phyloP scores from a whole-genome alignment of 2,888 invertebrate species.

The Scaptomyza tumidula region DNA sequence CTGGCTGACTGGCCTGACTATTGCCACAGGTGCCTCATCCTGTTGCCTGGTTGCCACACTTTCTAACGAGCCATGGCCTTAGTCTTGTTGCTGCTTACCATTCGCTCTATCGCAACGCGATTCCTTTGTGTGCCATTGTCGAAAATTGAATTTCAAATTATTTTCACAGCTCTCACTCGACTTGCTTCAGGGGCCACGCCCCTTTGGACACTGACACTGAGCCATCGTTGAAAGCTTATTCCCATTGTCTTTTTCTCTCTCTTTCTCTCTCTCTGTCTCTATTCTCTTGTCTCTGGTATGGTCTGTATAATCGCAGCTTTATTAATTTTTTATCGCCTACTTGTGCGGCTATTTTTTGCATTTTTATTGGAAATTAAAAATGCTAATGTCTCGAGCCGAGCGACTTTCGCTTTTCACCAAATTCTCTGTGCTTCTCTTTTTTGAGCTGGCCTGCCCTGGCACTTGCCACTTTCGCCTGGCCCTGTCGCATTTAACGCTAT shows the following conservation, averaged over 20 bases:
- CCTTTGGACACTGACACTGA: conserved; percentile 62
- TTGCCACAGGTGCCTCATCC: conserved; percentile 54
- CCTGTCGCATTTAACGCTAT: conserved; percentile 60
- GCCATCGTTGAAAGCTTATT: conserved; percentile 31
- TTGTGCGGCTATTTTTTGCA: conserved; percentile 77
- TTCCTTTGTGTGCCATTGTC: conserved; percentile 80
- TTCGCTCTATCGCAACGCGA: conserved; percentile 45
- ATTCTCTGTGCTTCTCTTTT: conserved; percentile 5
- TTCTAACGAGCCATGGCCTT: conserved; percentile 65
- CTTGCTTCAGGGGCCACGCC: conserved; percentile 27
- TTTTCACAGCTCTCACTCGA: conserved; percentile 73
- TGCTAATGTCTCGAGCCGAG: conserved; percentile 63
- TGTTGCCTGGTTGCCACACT: conserved; percentile 42
- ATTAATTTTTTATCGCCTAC: conserved; percentile 80
- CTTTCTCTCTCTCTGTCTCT: not conserved
- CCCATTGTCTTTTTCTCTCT: conserved; percentile 1
- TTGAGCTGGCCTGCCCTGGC: not conserved
- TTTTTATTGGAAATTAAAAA: conserved; percentile 80
- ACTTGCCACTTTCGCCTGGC: not conserved
- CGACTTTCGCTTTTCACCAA: conserved; percentile 52
- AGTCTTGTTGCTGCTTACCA: not conserved
- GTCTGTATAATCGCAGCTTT: conserved; percentile 77
- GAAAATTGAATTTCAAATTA: conserved; percentile 80
- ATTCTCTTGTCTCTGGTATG: conserved; percentile 18
- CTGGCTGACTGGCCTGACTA: conserved; percentile 24